A percentile compares a stretch with the other conserved stretches of the same genome.
phyloP scores from a whole-genome alignment of 2,113 vertebrate genomes.

The Gambusia affinis region DNA sequence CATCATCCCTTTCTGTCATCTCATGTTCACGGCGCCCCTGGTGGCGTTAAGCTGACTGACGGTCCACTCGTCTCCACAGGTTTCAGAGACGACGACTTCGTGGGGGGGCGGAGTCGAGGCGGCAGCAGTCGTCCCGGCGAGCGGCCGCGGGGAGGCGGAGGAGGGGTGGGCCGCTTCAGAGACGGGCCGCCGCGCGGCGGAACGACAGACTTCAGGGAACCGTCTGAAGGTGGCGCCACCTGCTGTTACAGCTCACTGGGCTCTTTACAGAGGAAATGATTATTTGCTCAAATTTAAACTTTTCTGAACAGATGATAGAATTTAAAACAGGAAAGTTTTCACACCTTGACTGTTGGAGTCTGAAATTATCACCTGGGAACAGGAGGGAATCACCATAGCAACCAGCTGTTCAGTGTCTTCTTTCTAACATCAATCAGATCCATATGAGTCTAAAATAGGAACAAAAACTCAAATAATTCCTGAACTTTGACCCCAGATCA shows the following conservation, averaged over 20 bases:
- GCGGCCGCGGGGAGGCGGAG: conserved; percentile 79
- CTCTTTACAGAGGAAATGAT: no score
- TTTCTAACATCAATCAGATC: no score
- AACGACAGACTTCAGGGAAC: conserved; percentile 94
- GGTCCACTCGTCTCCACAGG: conserved; percentile 73
- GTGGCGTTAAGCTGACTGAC: conserved; percentile 13
- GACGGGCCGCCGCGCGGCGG: conserved; percentile 89
- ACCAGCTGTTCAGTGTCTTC: no score
- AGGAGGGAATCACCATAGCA: no score
- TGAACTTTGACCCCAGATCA: no score
- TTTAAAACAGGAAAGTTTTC: no score
- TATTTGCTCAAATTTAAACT: no score
- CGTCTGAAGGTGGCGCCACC: conserved; percentile 88
- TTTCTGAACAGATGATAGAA: no score
- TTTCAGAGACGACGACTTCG: conserved; percentile 91
- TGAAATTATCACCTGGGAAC: no score
- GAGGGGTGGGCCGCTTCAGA: conserved; percentile 86
- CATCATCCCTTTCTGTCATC: conserved; percentile 33
- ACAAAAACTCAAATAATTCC: no score
- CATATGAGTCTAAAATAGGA: no score
- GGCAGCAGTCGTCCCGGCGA: conserved; percentile 87
- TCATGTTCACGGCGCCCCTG: conserved; percentile 17
- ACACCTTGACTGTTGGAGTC: no score
- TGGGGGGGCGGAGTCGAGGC: conserved; percentile 88
- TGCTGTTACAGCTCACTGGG: background rate